phyloP scores from a whole-genome alignment of 64 coral and sea anemone genomes.

The Pocillopora damicornis region DNA sequence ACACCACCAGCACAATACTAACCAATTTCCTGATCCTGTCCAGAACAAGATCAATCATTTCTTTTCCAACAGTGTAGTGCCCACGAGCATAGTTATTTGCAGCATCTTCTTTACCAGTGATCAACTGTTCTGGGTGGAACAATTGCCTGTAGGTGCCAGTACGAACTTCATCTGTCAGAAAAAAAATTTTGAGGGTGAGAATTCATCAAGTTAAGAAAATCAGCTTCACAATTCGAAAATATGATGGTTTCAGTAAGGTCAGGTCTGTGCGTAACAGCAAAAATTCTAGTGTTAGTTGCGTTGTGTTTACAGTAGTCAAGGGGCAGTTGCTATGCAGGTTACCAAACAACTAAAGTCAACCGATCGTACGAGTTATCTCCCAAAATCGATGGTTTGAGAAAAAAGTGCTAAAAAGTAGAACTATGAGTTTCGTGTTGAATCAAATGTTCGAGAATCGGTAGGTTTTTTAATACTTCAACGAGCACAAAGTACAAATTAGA shows the following conservation, averaged over 20 bases:
- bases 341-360: too few species aligned
- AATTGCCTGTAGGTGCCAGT: background rate
- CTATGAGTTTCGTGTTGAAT: too few species aligned
- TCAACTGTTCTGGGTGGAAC: conserved; percentile 22
- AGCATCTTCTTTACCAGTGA: conserved; percentile 14
- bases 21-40: background rate
- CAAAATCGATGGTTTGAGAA: too few species aligned
- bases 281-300: background rate
- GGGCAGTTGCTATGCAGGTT: background rate
- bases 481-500: too few species aligned
- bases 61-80: conserved; percentile 20
- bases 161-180: background rate
- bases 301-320: background rate
- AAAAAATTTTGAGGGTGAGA: background rate
- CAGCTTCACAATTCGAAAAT: background rate
- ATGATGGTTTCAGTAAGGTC: background rate
- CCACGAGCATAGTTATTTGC: conserved; percentile 22
- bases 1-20: background rate
- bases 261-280: too few species aligned
- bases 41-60: background rate
- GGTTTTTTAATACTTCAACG: too few species aligned
- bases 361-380: too few species aligned
- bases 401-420: too few species aligned
- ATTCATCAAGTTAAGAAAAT: background rate
- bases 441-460: too few species aligned